Evolutionary conservation across 2,797 vertebrate genomes (phyloP), one percentile per base, ranked within the genome.

Genomic region (Chelonia mydas): DNA sequence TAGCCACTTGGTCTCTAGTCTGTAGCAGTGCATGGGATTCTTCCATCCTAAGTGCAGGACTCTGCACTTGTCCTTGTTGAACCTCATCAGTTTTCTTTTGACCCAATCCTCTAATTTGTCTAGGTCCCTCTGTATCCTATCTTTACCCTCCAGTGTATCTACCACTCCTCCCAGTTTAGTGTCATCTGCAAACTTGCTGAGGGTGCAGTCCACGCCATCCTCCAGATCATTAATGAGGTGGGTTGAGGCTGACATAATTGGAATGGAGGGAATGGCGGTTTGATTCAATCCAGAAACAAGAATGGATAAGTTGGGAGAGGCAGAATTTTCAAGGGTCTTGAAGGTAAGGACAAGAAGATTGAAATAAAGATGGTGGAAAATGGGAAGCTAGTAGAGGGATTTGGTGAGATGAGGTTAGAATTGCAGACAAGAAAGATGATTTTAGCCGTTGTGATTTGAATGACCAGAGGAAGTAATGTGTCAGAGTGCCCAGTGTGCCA

Each of bases 281-380:
- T 96, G 86, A 92, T 93, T 86, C 86, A 95, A 41, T 74, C 77
- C n/a, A 53, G 9, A 65, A 74, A 74, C 47, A 87, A 27, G 80
- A 84, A 78, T 1, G 80, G 89, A 94, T 65, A 87, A 82, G 65
- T 74, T 49, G 27, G 65, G 47, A 86, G 13, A 55, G 51, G 33
- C 25, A 49, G 65, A 81, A 33, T 21, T 80, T 37, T 83, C 84
- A 61, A 41, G 68, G 2, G 3, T 4, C 6, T 1, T 57, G 65
- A 93, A 95, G 90, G 54, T 83, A 61, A 90, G n/a, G 94, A 33
- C 25, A 51, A 11, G 47, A 50, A 49, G 27, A 49, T 16, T 79
- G 31, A 79, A 79, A 49, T 50, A 79, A 49, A 31, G 61, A 5
- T 83, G n/a, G 25, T 74, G 11, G 50, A 74, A 94, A 94, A 87